Base-by-base conservation (phyloP, 2,113 vertebrate species). In the Empidonax traillii region DNA sequence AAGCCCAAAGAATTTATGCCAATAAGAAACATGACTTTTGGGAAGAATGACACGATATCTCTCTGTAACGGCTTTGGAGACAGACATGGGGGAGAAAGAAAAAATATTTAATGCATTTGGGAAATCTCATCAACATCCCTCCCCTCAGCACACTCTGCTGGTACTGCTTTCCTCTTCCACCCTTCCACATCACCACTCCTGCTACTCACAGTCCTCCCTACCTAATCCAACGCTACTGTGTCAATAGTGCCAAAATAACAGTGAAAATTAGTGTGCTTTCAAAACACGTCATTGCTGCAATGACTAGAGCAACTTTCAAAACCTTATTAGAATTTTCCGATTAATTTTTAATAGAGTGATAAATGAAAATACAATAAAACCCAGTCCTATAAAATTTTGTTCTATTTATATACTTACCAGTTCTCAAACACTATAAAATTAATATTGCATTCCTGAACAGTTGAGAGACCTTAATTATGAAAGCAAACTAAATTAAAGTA, bases 361-460 rank as follows among this genome's bases (percentile, higher is more conserved):
- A 85, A 93, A 93, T 19, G 28, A 76, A 95, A 72, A 22, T 55
- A 81, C n/a, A 88, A 77, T 85, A 88, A 90, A 93, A 94, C 17
- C 8, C 19, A 76, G n/a, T 37, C 51, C 25, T 63, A 66, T 41
- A 55, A 83, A 73, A 68, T 41, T 67, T 76, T 43, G 27, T 10
- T 94, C 85, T 86, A 75, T 75, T 90, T 74, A 88, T 0, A 10
- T 80, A 37, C 65, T 88, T 81, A 69, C 4, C 21, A 83, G 24
- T 44, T 80, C 61, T 77, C 47, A 83, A 80, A 62, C 21, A 18
- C 35, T 55, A 37, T 80, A 69, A 81, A 93, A 90, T 68, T 66
- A 87, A 53, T 88, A 86, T 8, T 68, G 41, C 37, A 30, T n/a
- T 81, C 46, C 39, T 81, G 63, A 93, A 72, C 21, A 90, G 35